Conservation (phyloP, 23 tunicate species). For the Halocynthia roretzi region DNA sequence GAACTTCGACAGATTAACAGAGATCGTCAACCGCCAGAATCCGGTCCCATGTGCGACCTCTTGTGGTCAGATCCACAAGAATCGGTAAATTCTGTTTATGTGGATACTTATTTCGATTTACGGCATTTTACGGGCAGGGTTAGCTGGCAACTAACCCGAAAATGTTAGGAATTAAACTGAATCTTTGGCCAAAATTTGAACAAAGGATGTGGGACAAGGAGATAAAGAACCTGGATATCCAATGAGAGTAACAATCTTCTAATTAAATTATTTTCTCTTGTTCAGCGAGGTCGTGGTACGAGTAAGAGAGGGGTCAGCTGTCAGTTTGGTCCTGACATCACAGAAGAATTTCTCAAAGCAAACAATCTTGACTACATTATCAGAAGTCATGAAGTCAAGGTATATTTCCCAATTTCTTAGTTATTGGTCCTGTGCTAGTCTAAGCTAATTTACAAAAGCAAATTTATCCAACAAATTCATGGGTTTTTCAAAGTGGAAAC, state of each 20-base stretch:
- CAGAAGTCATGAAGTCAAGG: slow-evolving; percentile 98
- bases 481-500: no score
- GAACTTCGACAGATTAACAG: slow-evolving; percentile 88
- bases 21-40: slow-evolving; percentile 84
- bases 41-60: slow-evolving; percentile 90
- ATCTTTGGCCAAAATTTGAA: no score
- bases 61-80: slow-evolving; percentile 98
- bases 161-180: no score
- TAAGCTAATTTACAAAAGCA: no score
- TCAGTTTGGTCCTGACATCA: slow-evolving; percentile 97
- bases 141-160: no score
- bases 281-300: slow-evolving; percentile 73
- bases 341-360: slow-evolving; percentile 61
- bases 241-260: no score
- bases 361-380: slow-evolving; percentile 93
- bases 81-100: slow-evolving; percentile 4
- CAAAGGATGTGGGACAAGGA: no score
- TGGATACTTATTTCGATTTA: no score
- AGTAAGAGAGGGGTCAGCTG: slow-evolving; percentile 93
- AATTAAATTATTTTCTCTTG: slow-evolving; percentile 1
- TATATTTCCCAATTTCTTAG: not conserved
- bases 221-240: no score
- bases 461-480: no score
- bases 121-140: no score
- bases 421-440: no score